A percentile compares a stretch with the other conserved stretches of the same genome.
These are phyloP conservation scores for Mus musculus DNA, from an alignment of 2,113 vertebrate genomes.

Conservation along the genomic window DNA sequence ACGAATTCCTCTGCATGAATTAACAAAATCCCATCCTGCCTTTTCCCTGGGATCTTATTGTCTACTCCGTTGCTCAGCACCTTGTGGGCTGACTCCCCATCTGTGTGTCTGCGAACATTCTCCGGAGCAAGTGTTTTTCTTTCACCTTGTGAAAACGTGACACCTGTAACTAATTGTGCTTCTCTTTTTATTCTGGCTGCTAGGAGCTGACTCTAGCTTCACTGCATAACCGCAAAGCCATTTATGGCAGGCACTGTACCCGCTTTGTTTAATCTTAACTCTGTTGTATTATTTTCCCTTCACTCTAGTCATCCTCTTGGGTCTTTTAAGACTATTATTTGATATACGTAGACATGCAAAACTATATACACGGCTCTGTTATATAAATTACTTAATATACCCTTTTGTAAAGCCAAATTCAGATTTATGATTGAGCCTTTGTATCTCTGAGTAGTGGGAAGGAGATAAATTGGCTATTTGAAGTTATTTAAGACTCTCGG, in stretches of 20 bases:
- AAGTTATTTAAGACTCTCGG: slow-evolving; percentile 42
- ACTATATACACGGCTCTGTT: not conserved
- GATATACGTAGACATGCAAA: not conserved
- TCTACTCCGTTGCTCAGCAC: not conserved
- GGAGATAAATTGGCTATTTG: slow-evolving; percentile 9
- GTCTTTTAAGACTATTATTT: slow-evolving; percentile 8
- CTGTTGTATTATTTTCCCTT: not conserved
- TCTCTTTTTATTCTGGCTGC: slow-evolving; percentile 4
- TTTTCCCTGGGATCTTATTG: not conserved
- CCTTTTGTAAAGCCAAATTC: slow-evolving; percentile 16
- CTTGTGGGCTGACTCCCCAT: not conserved
- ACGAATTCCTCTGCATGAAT: not conserved
- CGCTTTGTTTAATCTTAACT: not conserved
- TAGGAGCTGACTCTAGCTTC: not conserved
- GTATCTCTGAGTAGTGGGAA: not conserved
- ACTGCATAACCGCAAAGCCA: not conserved
- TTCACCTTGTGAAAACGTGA: slow-evolving; percentile 8
- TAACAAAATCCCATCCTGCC: not conserved
- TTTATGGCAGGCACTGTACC: not conserved
- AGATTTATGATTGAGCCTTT: slow-evolving; percentile 22
- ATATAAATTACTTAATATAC: not conserved
- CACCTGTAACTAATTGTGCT: slow-evolving; percentile 31
- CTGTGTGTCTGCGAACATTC: slow-evolving; percentile 31
- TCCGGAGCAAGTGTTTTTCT: slow-evolving; percentile 33
- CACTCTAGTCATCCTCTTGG: not conserved